Conservation (phyloP, 2,113 vertebrate species). For the Sterna hirundo region DNA sequence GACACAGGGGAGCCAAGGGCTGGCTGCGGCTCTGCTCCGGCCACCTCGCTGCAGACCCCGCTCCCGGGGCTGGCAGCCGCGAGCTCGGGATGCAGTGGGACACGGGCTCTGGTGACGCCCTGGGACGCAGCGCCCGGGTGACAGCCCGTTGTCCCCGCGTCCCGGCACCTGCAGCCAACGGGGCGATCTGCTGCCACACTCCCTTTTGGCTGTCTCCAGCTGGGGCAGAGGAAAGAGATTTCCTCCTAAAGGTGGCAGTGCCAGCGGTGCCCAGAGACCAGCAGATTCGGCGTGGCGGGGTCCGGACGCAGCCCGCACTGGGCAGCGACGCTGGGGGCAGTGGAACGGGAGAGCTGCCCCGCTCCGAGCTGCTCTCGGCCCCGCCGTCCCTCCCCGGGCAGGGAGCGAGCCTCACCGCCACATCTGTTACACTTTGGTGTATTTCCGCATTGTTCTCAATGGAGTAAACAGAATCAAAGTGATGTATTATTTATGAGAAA, state of each 20-base stretch:
- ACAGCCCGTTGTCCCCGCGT: background rate
- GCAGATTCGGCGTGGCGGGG: background rate
- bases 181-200: background rate
- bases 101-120: background rate
- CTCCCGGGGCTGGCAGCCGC: background rate
- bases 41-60: background rate
- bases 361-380: no score
- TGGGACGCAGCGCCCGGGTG: background rate
- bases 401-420: background rate
- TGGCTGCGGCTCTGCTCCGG: background rate
- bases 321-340: rapidly evolving
- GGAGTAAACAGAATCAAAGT: background rate
- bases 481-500: background rate
- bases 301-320: rapidly evolving
- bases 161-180: background rate
- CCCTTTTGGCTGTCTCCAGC: background rate
- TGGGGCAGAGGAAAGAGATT: background rate
- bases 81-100: background rate
- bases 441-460: background rate
- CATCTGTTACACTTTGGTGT: no score
- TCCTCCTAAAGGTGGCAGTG: background rate
- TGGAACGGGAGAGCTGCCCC: rapidly evolving
- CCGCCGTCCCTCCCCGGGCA: no score
- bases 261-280: background rate
- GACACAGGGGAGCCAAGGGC: background rate